A percentile compares a stretch with the other conserved stretches of the same genome.
phyloP scores from a whole-genome alignment of 92 coral and sea anemone genomes.

The Bergia sp. region DNA sequence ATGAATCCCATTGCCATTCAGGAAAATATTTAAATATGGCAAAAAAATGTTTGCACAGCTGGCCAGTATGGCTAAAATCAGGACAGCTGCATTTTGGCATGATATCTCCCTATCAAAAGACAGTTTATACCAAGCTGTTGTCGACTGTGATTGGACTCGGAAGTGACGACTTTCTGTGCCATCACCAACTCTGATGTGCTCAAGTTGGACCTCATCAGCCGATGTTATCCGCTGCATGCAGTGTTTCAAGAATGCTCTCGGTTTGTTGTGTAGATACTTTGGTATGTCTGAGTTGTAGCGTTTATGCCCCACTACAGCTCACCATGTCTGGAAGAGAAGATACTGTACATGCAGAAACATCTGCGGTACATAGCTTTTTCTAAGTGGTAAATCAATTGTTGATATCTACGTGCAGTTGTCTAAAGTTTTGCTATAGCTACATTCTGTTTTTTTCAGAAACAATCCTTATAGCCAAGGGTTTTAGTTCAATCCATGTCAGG shows the following conservation, averaged over 20 bases:
- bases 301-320: conserved; percentile 53
- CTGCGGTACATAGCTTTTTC: not conserved
- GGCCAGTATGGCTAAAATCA: conserved; percentile 55
- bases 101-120: conserved; percentile 37
- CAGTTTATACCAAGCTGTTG: conserved; percentile 35
- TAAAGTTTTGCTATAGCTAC: not conserved
- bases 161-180: conserved; percentile 28
- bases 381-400: not conserved
- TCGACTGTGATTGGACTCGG: conserved; percentile 28
- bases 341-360: not conserved
- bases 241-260: conserved; percentile 39
- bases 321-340: conserved; percentile 55
- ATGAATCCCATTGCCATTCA: conserved; percentile 59
- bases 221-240: conserved; percentile 43
- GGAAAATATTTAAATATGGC: conserved; percentile 50
- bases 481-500: not conserved
- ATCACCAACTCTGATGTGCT: conserved; percentile 23
- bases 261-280: conserved; percentile 52
- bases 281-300: conserved; percentile 54
- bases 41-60: conserved; percentile 50
- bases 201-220: conserved; percentile 29
- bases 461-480: not conserved
- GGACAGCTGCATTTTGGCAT: conserved; percentile 56
- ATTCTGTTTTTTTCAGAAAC: not conserved
- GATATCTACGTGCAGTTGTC: not conserved